phyloP scores from a whole-genome alignment of 2,797 vertebrate species.

The Enteromius trimaculatus region DNA sequence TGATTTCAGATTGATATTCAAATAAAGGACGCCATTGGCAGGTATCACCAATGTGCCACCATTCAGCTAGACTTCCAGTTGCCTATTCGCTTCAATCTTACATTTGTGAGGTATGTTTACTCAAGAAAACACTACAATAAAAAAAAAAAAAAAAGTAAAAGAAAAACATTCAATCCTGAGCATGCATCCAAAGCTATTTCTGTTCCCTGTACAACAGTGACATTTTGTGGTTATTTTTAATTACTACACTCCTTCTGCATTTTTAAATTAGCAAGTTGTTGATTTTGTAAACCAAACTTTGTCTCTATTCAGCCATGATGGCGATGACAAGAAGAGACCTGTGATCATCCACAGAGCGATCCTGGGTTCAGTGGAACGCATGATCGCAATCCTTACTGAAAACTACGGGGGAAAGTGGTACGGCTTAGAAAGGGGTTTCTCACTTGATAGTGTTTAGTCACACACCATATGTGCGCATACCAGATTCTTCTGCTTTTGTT shows the following conservation, averaged over 20 bases:
- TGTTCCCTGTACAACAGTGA: constrained; percentile 45
- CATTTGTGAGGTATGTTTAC: constrained; percentile 86
- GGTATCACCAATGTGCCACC: constrained; percentile 97
- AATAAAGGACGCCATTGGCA: constrained; percentile 97
- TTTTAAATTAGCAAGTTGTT: not conserved
- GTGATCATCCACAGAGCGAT: constrained; percentile 97
- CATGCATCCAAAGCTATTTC: not conserved
- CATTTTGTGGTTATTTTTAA: constrained; percentile 47
- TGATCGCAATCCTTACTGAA: constrained; percentile 97
- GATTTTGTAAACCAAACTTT: not conserved
- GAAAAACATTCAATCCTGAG: not conserved
- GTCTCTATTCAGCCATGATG: constrained; percentile 82
- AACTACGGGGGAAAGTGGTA: constrained; percentile 99
- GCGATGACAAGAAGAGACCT: constrained; percentile 93
- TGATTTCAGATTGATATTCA: constrained; percentile 91
- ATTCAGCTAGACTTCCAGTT: constrained; percentile 98
- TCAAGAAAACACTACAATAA: not conserved
- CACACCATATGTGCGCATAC: not conserved
- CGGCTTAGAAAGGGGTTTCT: constrained; percentile 28
- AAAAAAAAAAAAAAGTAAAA: not conserved
- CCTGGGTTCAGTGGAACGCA: constrained; percentile 95
- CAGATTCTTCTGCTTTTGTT: not conserved
- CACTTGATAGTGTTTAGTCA: not conserved
- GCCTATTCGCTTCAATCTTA: constrained; percentile 94
- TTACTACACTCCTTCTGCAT: constrained; percentile 17